These are phyloP conservation scores for Caenorhabditis remanei DNA, from an alignment of 1,140 invertebrate genomes.

Conservation along the genomic window DNA sequence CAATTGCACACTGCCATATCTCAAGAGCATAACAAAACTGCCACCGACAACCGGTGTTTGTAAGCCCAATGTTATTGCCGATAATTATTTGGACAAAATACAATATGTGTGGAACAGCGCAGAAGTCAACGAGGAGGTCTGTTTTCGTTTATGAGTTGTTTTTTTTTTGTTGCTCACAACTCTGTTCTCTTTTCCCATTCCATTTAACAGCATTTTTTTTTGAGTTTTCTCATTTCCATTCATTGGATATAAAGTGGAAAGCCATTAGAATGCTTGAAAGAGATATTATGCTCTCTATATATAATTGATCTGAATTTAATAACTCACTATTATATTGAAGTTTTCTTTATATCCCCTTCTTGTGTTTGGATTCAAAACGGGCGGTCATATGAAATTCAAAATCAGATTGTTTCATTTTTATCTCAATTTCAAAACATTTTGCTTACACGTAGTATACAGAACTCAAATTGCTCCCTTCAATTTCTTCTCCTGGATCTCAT, in stretches of 20 bases:
- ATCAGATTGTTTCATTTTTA: too few relatives aligned
- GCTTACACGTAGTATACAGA: too few relatives aligned
- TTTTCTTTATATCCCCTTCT: too few relatives aligned
- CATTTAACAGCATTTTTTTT: not conserved
- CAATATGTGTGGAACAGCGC: slow-evolving; percentile 73
- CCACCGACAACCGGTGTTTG: slow-evolving; percentile 54
- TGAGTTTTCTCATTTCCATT: not conserved
- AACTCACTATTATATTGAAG: too few relatives aligned
- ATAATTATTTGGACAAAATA: slow-evolving; percentile 72
- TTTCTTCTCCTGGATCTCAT: too few relatives aligned
- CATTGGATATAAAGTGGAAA: slow-evolving; percentile 7
- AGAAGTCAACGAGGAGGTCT: slow-evolving; percentile 70
- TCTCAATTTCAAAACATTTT: too few relatives aligned
- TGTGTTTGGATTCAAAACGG: too few relatives aligned
- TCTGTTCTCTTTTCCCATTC: not conserved
- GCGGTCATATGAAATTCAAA: too few relatives aligned
- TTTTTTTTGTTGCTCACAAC: not conserved
- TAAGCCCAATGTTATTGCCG: slow-evolving; percentile 65
- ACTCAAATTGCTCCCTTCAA: too few relatives aligned
- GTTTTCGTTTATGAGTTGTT: not conserved
- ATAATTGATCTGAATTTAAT: not conserved
- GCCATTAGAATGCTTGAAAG: not conserved
- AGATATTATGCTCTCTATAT: not conserved
- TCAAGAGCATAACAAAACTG: slow-evolving; percentile 63
- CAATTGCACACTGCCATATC: slow-evolving; percentile 75